A percentile compares a stretch with the other conserved stretches of the same genome.
Evolutionary conservation across 2,888 invertebrate species (phyloP).

Genomic region (Ptychoptera albimana): DNA sequence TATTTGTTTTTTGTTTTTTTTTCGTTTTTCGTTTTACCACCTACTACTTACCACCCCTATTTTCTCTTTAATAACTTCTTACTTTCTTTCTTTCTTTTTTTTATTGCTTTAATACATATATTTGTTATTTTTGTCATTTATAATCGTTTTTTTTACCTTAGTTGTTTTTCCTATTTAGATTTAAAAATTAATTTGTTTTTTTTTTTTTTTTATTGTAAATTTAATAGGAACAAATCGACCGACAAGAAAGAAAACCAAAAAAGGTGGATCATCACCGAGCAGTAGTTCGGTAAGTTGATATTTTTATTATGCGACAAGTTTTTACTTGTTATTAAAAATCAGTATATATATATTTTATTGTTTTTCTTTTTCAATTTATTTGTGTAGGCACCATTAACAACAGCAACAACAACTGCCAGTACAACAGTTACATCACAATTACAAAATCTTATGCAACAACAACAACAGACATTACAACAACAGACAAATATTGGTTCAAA

Average conservation of each 20-base stretch:
- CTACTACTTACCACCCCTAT: too few species aligned
- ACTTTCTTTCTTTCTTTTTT: too few species aligned
- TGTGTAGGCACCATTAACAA: conserved; percentile 13
- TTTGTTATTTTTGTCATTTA: too few species aligned
- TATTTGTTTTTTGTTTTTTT: too few species aligned
- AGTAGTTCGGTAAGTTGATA: conserved; percentile 13
- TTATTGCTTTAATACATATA: too few species aligned
- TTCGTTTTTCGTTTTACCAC: too few species aligned
- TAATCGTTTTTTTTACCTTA: too few species aligned
- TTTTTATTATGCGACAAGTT: background rate
- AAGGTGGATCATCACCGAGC: conserved; percentile 16
- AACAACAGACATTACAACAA: conserved; percentile 25
- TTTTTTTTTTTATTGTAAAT: too few species aligned
- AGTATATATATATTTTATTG: background rate
- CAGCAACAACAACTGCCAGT: conserved; percentile 15
- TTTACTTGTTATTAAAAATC: conserved; percentile 5
- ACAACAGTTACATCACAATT: conserved; percentile 13
- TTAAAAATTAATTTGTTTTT: too few species aligned
- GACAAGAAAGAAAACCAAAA: conserved; percentile 27
- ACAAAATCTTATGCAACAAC: conserved; percentile 10
- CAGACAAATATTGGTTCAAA: conserved; percentile 11
- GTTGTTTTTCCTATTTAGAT: too few species aligned
- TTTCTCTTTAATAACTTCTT: too few species aligned
- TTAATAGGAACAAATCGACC: conserved; percentile 24
- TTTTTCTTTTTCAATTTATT: background rate